Percentiles rank a stretch among this genome's conserved stretches.
phyloP scores from a whole-genome alignment of 2,888 invertebrate genomes.

The Ectobius pallidus region DNA sequence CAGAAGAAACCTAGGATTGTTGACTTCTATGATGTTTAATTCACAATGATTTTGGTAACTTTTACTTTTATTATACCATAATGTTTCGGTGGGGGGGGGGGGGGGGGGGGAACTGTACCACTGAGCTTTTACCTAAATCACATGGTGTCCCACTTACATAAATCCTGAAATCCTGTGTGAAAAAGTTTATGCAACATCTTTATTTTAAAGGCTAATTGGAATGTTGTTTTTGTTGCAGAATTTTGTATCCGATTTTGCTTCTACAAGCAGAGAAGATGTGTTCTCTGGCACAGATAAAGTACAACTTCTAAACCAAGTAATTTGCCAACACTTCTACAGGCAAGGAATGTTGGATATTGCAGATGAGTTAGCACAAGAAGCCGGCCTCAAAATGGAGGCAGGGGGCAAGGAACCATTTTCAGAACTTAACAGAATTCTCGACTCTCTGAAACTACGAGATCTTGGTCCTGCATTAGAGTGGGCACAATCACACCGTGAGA shows the following conservation, averaged over 20 bases:
- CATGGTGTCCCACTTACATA: too few relatives aligned
- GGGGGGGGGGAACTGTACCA: too few relatives aligned
- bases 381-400: slow-evolving; percentile 67
- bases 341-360: slow-evolving; percentile 95
- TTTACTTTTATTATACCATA: too few relatives aligned
- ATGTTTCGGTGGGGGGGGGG: too few relatives aligned
- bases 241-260: slow-evolving; percentile 89
- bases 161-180: too few relatives aligned
- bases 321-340: slow-evolving; percentile 93
- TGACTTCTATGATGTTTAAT: too few relatives aligned
- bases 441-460: slow-evolving; percentile 80
- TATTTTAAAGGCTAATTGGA: too few relatives aligned
- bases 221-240: slow-evolving; percentile 60
- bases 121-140: too few relatives aligned
- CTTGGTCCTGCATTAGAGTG: slow-evolving; percentile 86
- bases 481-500: slow-evolving; percentile 77
- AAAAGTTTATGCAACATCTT: too few relatives aligned
- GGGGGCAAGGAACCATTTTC: slow-evolving; percentile 77
- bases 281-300: slow-evolving; percentile 74
- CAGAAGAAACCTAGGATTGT: too few relatives aligned
- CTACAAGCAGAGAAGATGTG: slow-evolving; percentile 84
- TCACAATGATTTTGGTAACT: too few relatives aligned
- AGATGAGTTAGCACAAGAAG: slow-evolving; percentile 77
- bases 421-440: slow-evolving; percentile 87
- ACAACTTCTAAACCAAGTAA: slow-evolving; percentile 80